Percentiles rank a stretch among this genome's conserved stretches.
Conservation (phyloP, 2,888 invertebrate species). For the Amiota mariae region DNA sequence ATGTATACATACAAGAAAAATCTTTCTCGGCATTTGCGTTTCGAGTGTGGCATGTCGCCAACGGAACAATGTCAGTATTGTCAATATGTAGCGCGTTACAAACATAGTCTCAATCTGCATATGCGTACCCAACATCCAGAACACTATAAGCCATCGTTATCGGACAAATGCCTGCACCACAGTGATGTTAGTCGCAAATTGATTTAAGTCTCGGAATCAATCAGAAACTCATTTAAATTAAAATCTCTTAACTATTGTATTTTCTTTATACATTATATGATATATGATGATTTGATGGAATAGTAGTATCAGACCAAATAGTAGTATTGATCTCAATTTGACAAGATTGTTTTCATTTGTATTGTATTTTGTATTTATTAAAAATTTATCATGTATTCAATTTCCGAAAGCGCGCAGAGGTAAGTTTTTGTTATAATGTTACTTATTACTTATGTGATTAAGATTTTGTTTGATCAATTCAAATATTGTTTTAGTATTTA, state of each 20-base stretch:
- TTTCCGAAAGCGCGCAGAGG: too few species aligned
- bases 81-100: slow-evolving; percentile 75
- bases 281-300: background rate
- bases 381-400: too few species aligned
- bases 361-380: too few species aligned
- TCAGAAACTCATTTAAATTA: background rate
- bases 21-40: slow-evolving; percentile 76
- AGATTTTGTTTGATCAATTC: too few species aligned
- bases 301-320: too few species aligned
- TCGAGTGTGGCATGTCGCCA: slow-evolving; percentile 77
- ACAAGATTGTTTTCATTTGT: too few species aligned
- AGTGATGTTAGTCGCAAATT: slow-evolving; percentile 29
- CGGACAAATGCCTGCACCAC: background rate
- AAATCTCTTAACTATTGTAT: background rate
- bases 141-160: slow-evolving; percentile 37
- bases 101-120: slow-evolving; percentile 75
- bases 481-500: too few species aligned
- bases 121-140: slow-evolving; percentile 72
- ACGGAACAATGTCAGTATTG: slow-evolving; percentile 76
- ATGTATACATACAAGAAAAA: slow-evolving; percentile 77
- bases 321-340: too few species aligned
- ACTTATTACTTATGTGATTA: too few species aligned
- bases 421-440: too few species aligned
- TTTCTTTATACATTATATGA: background rate
- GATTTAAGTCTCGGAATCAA: background rate